Base-by-base conservation (phyloP, 2,113 vertebrate genomes). In the Atrichornis clamosus region DNA sequence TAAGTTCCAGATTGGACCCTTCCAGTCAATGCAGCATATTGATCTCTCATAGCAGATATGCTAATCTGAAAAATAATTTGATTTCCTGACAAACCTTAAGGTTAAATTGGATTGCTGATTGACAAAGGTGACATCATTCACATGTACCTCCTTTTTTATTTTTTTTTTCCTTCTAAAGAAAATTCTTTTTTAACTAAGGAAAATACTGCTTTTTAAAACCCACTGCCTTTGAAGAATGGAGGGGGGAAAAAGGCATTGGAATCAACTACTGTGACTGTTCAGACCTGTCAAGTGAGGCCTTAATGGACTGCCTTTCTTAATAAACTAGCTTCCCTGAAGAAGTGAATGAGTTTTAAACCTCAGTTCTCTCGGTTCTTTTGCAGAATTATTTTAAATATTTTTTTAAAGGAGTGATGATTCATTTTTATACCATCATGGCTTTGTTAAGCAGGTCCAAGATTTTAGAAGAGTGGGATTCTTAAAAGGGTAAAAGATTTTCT, bases 61-160 rank as follows among this genome's bases (percentile, higher is more conserved):
- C 60, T 81, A 91, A 94, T 89, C 74, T 63, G 60, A 55, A 84
- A 91, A 87, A 55, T 27, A 84, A 81, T 91, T 77, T 81, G 55
- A 82, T 89, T 93, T 44, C 33, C 74, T 93, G 81, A 84, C 77
- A 94, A 74, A 93, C 77, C 73, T 87, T 42, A 52, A 82, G 81
- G 90, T 93, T 68, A 93, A 94, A 93, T 94, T 84, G 69, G 77
- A 87, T 94, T 94, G 47, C 70, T 91, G 24, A 15, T 84, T 93
- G 87, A 90, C 64, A 42, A 89, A 91, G 41, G 39, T 89, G 65
- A 63, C 56, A 72, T 87, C 12, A 14, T 95, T 93, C 93, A 78
- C 30, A 21, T 44, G 10, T 27, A 37, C 9, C 6, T 76, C 7
- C 1, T 60, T 44, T 49, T 60, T 6, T 33, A 33, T 14, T 15